phyloP scores from a whole-genome alignment of 2,888 invertebrate species.

The Drosophila anceps region DNA sequence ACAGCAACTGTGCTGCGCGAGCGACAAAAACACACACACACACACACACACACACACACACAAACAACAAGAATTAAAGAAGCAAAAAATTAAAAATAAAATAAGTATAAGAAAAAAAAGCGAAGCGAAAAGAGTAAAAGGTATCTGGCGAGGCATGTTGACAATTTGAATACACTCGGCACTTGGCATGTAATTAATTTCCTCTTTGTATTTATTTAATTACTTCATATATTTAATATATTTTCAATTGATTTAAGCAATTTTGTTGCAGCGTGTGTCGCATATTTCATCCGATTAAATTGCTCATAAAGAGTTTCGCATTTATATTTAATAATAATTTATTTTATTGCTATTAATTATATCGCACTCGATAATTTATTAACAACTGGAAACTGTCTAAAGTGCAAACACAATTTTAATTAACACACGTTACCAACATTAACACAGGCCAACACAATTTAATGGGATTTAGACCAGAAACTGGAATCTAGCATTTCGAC shows the following conservation, averaged over 20 bases:
- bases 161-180: not conserved
- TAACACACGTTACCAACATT: not conserved
- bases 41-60: no score
- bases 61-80: constrained; percentile 2
- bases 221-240: not conserved
- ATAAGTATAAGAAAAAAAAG: not conserved
- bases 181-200: not conserved
- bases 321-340: not conserved
- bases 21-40: constrained; percentile 1
- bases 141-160: not conserved
- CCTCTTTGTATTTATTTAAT: not conserved
- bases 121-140: not conserved
- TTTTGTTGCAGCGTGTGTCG: no score
- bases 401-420: constrained; percentile 1
- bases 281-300: no score
- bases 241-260: not conserved
- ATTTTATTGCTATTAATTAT: constrained; percentile 10
- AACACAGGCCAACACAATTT: not conserved
- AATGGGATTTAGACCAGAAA: not conserved
- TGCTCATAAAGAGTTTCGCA: not conserved
- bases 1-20: constrained; percentile 38
- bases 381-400: not conserved
- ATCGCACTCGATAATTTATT: constrained; percentile 6
- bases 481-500: not conserved
- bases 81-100: not conserved